These are phyloP conservation scores for Platyrinchus mystaceus DNA, from an alignment of 2,797 vertebrate genomes.

Conservation along the genomic window DNA sequence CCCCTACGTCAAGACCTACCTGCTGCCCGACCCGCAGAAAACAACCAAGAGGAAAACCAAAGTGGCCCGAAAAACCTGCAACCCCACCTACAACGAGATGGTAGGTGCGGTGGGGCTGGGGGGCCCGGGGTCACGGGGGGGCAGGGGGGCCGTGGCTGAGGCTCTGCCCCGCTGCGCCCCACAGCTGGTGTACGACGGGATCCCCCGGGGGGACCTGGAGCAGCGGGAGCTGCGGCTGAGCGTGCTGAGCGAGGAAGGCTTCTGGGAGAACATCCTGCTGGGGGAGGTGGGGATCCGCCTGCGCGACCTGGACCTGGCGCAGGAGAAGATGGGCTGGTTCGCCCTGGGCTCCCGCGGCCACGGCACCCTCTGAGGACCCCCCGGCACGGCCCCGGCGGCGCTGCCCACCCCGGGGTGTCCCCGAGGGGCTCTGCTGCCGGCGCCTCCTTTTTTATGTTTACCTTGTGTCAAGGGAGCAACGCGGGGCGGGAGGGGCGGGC, in stretches of 20 bases:
- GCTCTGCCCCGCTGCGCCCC: neutral
- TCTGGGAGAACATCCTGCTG: constrained; percentile 94
- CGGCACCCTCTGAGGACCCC: constrained; percentile 68
- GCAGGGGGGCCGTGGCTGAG: accelerated
- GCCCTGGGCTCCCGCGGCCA: constrained; percentile 80
- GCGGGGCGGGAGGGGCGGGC: constrained; percentile 28
- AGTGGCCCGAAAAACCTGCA: constrained; percentile 93
- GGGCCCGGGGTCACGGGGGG: accelerated
- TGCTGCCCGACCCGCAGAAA: constrained; percentile 95
- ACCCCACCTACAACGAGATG: constrained; percentile 98
- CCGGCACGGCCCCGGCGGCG: neutral
- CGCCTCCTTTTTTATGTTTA: constrained; percentile 69
- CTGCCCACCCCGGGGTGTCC: neutral
- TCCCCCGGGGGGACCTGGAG: constrained; percentile 90
- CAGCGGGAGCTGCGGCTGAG: constrained; percentile 92
- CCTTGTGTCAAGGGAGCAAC: constrained; percentile 83
- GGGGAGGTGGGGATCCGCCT: constrained; percentile 90
- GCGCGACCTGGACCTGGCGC: constrained; percentile 84
- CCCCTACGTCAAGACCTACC: constrained; percentile 96
- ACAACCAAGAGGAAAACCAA: constrained; percentile 97
- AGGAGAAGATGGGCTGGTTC: constrained; percentile 94
- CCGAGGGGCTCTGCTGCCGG: neutral
- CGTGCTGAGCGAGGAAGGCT: constrained; percentile 90
- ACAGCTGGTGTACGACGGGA: constrained; percentile 92
- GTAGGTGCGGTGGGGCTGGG: constrained; percentile 54